Conservation (phyloP, 2,888 invertebrate species). For the Troglohyphantes excavatus region DNA sequence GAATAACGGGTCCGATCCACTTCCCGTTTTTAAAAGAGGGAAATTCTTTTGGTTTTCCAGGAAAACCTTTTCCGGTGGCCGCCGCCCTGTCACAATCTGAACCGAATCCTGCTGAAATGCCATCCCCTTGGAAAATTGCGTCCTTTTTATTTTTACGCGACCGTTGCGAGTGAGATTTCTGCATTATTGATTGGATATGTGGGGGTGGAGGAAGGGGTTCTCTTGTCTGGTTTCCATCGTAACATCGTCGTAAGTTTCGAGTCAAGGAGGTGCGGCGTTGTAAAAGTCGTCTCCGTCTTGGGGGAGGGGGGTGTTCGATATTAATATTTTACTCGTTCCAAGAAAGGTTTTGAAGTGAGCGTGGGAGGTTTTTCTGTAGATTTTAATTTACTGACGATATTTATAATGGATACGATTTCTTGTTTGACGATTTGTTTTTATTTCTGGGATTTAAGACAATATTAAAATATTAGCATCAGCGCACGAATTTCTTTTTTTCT, state of each 20-base stretch:
- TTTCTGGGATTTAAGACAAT: too few species aligned
- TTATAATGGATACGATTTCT: too few species aligned
- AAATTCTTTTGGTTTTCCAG: constrained; percentile 35
- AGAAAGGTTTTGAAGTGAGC: too few species aligned
- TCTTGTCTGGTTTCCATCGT: constrained; percentile 4
- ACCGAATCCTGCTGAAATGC: too few species aligned
- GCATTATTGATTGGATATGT: constrained; percentile 51
- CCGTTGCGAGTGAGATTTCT: constrained; percentile 50
- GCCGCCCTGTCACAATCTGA: too few species aligned
- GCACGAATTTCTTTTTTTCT: too few species aligned
- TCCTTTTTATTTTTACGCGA: constrained; percentile 40
- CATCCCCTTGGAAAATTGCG: neutral
- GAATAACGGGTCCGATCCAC: constrained; percentile 60
- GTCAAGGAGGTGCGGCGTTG: neutral
- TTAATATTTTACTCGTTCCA: constrained; percentile 15
- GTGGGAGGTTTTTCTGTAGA: too few species aligned
- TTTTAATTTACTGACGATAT: too few species aligned
- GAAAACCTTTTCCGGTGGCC: too few species aligned
- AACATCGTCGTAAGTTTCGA: constrained; percentile 40
- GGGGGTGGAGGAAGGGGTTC: too few species aligned
- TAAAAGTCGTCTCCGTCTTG: neutral
- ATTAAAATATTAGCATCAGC: too few species aligned
- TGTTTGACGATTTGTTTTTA: too few species aligned
- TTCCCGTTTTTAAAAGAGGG: constrained; percentile 34
- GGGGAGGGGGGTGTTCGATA: neutral